A percentile compares a stretch with the other conserved stretches of the same genome.
phyloP scores from a whole-genome alignment of 2,888 invertebrate species.

The Nysson spinosus region DNA sequence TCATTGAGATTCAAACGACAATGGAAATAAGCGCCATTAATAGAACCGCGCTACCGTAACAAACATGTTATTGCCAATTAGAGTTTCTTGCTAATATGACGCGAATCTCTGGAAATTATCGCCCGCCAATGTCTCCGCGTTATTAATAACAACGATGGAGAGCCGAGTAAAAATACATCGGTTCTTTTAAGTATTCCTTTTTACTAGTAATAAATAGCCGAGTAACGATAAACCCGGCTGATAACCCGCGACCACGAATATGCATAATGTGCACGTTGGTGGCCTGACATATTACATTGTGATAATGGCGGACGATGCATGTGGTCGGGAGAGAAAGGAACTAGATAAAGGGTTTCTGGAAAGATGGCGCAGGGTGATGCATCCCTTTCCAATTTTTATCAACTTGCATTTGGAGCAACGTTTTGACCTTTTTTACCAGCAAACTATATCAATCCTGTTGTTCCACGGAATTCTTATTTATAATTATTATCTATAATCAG shows the following conservation, averaged over 20 bases:
- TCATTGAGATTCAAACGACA: constrained; percentile 4
- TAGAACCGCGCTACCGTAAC: constrained; percentile 1
- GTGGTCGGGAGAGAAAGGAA: too few relatives aligned
- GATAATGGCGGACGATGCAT: background rate
- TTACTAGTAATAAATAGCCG: constrained; percentile 23
- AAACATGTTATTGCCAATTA: constrained; percentile 38
- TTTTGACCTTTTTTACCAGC: too few relatives aligned
- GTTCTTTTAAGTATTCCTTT: background rate
- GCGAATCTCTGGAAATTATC: constrained; percentile 6
- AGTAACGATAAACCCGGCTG: constrained; percentile 16
- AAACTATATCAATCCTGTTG: too few relatives aligned
- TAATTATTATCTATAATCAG: too few relatives aligned
- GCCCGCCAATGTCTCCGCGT: constrained; percentile 2
- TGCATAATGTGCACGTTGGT: constrained; percentile 4
- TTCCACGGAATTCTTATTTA: too few relatives aligned
- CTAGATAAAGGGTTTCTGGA: too few relatives aligned
- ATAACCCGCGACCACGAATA: constrained; percentile 24
- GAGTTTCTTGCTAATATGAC: constrained; percentile 7
- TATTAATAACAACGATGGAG: constrained; percentile 21
- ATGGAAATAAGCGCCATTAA: background rate
- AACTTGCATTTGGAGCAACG: too few relatives aligned
- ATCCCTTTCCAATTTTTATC: too few relatives aligned
- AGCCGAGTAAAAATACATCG: constrained; percentile 18
- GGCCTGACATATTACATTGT: constrained; percentile 2
- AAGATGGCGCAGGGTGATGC: too few relatives aligned